Base-by-base conservation (phyloP, 35 echinoderm and acorn worm species). In the Ophiothrix spiculata region DNA sequence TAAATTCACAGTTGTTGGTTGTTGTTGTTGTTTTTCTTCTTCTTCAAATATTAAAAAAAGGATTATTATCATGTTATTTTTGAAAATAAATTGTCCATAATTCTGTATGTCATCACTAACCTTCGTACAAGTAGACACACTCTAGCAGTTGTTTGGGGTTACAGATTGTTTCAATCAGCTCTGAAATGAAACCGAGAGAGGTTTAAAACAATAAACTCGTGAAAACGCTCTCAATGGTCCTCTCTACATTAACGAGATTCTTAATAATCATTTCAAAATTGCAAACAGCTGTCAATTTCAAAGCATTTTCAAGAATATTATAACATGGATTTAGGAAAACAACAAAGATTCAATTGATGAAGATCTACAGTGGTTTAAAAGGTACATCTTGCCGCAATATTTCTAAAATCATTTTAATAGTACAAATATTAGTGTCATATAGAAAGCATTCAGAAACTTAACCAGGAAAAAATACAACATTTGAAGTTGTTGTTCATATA, bases 121-220 rank as follows among this genome's bases (percentile, higher is more conserved):
- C 80, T 82, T 82, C 80, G 1, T 60, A 15, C 54, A 41, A 32
- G 29, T 82, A 49, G 16, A 82, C 40, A 49, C 80, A 82, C 17
- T 60, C 33, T 46, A 82, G 0, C 29, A 34, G 38, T 45, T 60
- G 16, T 45, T 82, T 31, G 41, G 80, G 80, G 16, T 31, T 13
- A 45, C 80, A 82, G 80, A 82, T 56, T 8, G 80, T 32, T n/a
- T 2, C 80, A 4, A 8, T 16, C 23, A 36, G 36, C 42, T 12
- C 1, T 14, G 23, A 37, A 23, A 80, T 28, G 32, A 13, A 80
- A 15, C 4, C 38, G 42, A 79, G 13, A 23, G 38, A n/a, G 11
- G 0, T 36, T 3, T 36, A 11, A 35, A 14, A 0, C 12, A 78
- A 78, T 6, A 37, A 0, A 32, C 29, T n/a, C 29, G 4, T 10